Conservation (phyloP, 2,797 vertebrate genomes). For the Onychomys arenicola region DNA sequence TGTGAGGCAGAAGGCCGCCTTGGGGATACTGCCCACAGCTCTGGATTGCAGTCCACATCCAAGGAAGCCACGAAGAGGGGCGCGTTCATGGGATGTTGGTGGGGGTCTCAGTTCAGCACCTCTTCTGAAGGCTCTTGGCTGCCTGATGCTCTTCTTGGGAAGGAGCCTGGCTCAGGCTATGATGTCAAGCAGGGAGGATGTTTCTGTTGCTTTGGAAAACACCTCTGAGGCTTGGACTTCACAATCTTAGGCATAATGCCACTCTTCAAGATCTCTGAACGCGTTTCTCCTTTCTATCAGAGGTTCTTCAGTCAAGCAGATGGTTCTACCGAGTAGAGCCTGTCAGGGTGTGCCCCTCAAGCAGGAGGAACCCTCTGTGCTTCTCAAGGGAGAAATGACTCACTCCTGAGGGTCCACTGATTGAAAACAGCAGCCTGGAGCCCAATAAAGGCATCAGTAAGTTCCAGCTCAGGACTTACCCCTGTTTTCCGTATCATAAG, state of each 20-base stretch:
- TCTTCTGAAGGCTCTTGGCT: not conserved
- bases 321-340: not conserved
- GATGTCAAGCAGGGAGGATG: conserved; percentile 4
- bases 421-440: too few relatives aligned
- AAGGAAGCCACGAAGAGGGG: not conserved
- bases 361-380: not conserved
- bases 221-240: not conserved
- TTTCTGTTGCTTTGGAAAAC: not conserved
- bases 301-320: not conserved
- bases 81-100: too few relatives aligned
- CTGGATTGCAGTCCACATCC: not conserved
- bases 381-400: not conserved
- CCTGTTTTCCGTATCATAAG: not conserved
- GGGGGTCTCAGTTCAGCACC: not conserved
- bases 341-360: not conserved
- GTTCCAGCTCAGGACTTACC: not conserved
- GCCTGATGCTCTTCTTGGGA: not conserved
- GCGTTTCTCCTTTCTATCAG: not conserved
- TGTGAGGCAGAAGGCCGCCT: not conserved
- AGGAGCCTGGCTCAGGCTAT: not conserved
- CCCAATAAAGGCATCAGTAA: not conserved
- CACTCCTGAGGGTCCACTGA: not conserved
- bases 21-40: too few relatives aligned
- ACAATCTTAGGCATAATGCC: not conserved
- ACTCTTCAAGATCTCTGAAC: not conserved